Percentiles rank a stretch among this genome's conserved stretches.
phyloP scores from a whole-genome alignment of 2,888 invertebrate genomes.

The Drosophila barbarae region DNA sequence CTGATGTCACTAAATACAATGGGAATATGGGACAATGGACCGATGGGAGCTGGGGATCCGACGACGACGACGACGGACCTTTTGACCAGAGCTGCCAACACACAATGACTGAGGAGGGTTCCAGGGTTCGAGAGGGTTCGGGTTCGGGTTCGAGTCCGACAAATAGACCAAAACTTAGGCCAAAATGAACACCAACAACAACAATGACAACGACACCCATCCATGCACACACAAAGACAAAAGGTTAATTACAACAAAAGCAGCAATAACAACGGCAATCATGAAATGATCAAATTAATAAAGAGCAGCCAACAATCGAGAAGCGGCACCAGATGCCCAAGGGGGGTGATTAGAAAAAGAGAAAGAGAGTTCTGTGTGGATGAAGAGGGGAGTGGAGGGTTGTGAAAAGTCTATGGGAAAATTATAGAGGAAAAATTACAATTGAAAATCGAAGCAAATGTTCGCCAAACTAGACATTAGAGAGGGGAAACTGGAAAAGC shows the following conservation, averaged over 20 bases:
- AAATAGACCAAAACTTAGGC: conserved; percentile 41
- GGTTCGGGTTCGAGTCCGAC: conserved; percentile 17
- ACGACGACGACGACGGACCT: conserved; percentile 15
- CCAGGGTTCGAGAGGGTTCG: not conserved
- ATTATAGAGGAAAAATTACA: conserved; percentile 59
- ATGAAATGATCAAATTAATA: conserved; percentile 73
- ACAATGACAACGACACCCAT: conserved; percentile 34
- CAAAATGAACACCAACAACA: conserved; percentile 33
- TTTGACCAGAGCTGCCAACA: conserved; percentile 36
- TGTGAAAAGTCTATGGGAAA: conserved; percentile 55
- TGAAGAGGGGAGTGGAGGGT: conserved; percentile 19
- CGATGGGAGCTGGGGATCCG: conserved; percentile 32
- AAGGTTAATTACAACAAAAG: conserved; percentile 72
- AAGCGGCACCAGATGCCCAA: conserved; percentile 30
- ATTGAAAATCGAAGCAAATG: conserved; percentile 54
- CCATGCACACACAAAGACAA: conserved; percentile 54
- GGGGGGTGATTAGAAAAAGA: conserved; percentile 40
- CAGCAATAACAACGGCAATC: conserved; percentile 53
- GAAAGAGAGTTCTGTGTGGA: not conserved
- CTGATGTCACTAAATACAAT: conserved; percentile 40
- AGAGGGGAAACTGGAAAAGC: conserved; percentile 11
- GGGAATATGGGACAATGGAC: conserved; percentile 37
- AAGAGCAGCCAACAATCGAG: conserved; percentile 59
- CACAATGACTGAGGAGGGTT: conserved; percentile 24
- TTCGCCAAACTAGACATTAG: conserved; percentile 7